These are phyloP conservation scores for Amiota communis DNA, from an alignment of 2,888 invertebrate species.

Conservation along the genomic window DNA sequence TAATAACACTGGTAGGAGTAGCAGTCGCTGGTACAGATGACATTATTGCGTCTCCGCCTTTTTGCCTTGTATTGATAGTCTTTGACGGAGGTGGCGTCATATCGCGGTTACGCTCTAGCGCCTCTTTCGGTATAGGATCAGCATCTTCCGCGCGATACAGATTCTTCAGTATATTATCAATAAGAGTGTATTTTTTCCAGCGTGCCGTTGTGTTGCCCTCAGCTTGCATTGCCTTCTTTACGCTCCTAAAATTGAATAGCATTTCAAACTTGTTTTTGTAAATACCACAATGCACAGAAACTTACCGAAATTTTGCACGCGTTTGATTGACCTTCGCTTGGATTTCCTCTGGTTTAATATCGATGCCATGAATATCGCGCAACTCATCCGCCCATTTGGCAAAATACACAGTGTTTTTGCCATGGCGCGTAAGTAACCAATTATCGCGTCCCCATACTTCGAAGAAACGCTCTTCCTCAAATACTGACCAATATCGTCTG, in stretches of 20 bases:
- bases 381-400: slow-evolving; percentile 64
- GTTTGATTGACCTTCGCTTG: slow-evolving; percentile 70
- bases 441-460: slow-evolving; percentile 70
- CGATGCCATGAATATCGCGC: slow-evolving; percentile 59
- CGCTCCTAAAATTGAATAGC: slow-evolving; percentile 46
- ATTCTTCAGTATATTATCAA: slow-evolving; percentile 65
- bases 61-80: slow-evolving; percentile 19
- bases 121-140: slow-evolving; percentile 64
- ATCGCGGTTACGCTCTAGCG: slow-evolving; percentile 65
- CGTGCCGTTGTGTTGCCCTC: slow-evolving; percentile 54
- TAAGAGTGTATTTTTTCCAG: slow-evolving; percentile 66
- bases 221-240: slow-evolving; percentile 56
- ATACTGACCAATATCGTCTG: slow-evolving; percentile 68
- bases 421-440: slow-evolving; percentile 65
- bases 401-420: slow-evolving; percentile 67
- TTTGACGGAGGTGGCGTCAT: slow-evolving; percentile 57
- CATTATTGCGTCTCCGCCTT: slow-evolving; percentile 23
- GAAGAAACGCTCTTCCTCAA: slow-evolving; percentile 65
- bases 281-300: too few relatives aligned
- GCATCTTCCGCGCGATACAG: slow-evolving; percentile 66
- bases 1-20: slow-evolving; percentile 37
- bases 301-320: slow-evolving; percentile 67
- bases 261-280: neutral
- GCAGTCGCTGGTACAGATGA: slow-evolving; percentile 32
- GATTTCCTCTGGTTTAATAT: slow-evolving; percentile 67